A percentile compares a stretch with the other conserved stretches of the same genome.
These are phyloP conservation scores for Buathra laborator DNA, from an alignment of 2,888 invertebrate genomes.

Conservation along the genomic window DNA sequence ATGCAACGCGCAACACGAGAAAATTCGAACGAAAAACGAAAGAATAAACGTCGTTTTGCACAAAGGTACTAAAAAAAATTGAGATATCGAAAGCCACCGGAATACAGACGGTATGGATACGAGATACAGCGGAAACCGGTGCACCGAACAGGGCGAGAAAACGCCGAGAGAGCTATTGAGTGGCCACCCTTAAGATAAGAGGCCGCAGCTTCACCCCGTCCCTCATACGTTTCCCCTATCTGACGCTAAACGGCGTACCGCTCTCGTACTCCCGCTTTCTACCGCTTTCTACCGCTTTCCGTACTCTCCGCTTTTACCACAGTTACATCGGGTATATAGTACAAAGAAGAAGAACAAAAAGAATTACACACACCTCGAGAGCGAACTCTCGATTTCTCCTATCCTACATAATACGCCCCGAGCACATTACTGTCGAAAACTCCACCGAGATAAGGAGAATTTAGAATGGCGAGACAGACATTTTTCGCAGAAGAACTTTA, in stretches of 20 bases:
- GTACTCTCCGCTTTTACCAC: constrained; percentile 51
- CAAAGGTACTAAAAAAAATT: constrained; percentile 46
- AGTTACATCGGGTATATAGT: constrained; percentile 30
- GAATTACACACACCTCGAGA: constrained; percentile 14
- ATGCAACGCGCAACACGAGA: neutral
- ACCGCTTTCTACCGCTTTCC: constrained; percentile 30
- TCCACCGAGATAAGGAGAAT: constrained; percentile 82
- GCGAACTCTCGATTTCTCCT: constrained; percentile 60
- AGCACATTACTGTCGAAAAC: constrained; percentile 84
- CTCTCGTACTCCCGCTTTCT: constrained; percentile 63
- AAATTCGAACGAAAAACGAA: neutral
- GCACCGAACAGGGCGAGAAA: constrained; percentile 66
- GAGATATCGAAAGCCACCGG: constrained; percentile 39
- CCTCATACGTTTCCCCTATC: constrained; percentile 85
- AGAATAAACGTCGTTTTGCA: constrained; percentile 1
- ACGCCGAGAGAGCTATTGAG: constrained; percentile 81
- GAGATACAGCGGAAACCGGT: constrained; percentile 66
- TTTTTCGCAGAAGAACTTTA: constrained; percentile 75
- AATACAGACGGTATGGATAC: neutral
- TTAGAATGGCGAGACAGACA: constrained; percentile 84
- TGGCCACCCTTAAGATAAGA: constrained; percentile 84
- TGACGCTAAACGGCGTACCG: constrained; percentile 84
- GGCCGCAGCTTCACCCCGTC: constrained; percentile 79
- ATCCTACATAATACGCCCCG: constrained; percentile 82
- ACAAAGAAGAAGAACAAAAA: constrained; percentile 33